Evolutionary conservation across 1,140 invertebrate genomes (phyloP).

Genomic region (Zaprionus ghesquierei): DNA sequence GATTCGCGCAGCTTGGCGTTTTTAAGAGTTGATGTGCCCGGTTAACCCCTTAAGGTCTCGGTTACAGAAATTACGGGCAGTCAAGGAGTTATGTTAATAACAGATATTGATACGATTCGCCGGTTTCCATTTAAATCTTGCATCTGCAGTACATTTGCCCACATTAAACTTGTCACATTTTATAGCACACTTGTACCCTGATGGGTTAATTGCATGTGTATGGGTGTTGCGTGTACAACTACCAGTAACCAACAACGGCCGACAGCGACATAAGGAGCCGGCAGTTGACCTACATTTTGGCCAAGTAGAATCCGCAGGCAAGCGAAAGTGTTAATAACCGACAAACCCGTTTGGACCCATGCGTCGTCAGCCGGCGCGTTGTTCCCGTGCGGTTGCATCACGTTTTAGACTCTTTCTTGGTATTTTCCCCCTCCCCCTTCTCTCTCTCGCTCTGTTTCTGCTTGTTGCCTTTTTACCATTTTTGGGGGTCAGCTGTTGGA

Average conservation of each 20-base stretch:
- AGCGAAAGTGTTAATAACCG: slow-evolving; percentile 78
- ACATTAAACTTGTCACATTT: neutral
- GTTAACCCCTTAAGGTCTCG: slow-evolving; percentile 25
- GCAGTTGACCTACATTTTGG: slow-evolving; percentile 65
- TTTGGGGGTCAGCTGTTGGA: slow-evolving; percentile 69
- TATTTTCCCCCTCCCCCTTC: neutral
- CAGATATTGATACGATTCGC: neutral
- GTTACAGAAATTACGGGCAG: neutral
- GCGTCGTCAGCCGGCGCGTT: slow-evolving; percentile 19
- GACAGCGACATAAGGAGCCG: slow-evolving; percentile 15
- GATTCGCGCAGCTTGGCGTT: too few relatives aligned
- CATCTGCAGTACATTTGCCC: neutral
- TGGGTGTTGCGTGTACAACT: slow-evolving; percentile 24
- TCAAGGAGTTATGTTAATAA: neutral
- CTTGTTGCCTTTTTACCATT: slow-evolving; percentile 24
- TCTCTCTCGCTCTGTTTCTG: neutral
- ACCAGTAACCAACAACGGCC: neutral
- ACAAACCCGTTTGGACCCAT: slow-evolving; percentile 57
- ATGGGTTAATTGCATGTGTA: slow-evolving; percentile 31
- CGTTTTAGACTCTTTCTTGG: slow-evolving; percentile 74
- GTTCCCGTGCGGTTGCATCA: slow-evolving; percentile 56
- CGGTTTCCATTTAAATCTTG: neutral
- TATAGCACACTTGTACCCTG: neutral
- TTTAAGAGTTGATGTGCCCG: neutral
- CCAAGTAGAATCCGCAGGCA: slow-evolving; percentile 55